phyloP scores from a whole-genome alignment of 2,888 invertebrate species.

The Erebia palarica region DNA sequence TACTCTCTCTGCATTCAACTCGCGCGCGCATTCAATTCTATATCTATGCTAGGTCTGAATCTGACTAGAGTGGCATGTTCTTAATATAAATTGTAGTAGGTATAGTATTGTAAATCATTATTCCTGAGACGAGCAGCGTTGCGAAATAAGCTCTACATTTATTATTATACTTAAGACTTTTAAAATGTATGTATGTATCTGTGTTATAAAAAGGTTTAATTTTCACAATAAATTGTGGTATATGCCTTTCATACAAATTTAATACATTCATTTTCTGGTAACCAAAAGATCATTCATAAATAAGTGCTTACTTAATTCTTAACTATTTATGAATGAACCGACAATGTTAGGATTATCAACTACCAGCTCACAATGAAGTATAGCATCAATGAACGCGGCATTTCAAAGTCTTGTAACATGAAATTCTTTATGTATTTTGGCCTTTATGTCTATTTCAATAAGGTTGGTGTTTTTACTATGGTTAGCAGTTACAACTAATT shows the following conservation, averaged over 20 bases:
- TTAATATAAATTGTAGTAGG: too few species aligned
- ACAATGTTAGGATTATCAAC: constrained; percentile 37
- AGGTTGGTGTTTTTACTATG: background rate
- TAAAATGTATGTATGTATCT: background rate
- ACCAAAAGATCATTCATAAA: constrained; percentile 27
- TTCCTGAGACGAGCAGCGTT: background rate
- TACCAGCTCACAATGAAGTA: constrained; percentile 42
- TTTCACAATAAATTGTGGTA: background rate
- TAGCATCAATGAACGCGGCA: constrained; percentile 55
- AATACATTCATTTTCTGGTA: constrained; percentile 20
- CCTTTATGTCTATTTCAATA: constrained; percentile 3
- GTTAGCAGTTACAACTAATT: constrained; percentile 46
- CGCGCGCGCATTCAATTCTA: too few species aligned
- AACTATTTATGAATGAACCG: constrained; percentile 39
- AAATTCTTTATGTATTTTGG: constrained; percentile 39
- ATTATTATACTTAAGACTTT: background rate
- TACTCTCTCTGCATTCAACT: too few species aligned
- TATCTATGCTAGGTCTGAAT: too few species aligned
- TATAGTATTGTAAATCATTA: background rate
- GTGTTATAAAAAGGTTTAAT: background rate
- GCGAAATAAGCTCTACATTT: background rate
- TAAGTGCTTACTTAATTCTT: constrained; percentile 16
- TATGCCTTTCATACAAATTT: background rate
- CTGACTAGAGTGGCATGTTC: too few species aligned
- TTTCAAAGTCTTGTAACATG: constrained; percentile 39